Evolutionary conservation across 2,797 vertebrate genomes (phyloP).

Genomic region (Periophthalmus magnuspinnatus): DNA sequence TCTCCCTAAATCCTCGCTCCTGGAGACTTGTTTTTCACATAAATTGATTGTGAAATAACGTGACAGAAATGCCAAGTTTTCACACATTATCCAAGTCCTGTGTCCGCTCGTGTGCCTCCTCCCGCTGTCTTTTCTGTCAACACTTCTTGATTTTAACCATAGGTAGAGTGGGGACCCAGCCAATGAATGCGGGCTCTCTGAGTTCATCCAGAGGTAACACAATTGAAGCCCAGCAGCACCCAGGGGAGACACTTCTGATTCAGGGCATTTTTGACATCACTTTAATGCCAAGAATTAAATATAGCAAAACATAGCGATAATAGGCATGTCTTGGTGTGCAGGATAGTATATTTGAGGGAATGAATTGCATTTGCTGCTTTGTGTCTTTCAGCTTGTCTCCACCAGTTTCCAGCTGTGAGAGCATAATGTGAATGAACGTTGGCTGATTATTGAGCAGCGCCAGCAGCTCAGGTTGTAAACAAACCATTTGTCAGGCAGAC

Average conservation of each 20-base stretch:
- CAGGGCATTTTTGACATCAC: constrained; percentile 50
- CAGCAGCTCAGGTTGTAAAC: constrained; percentile 59
- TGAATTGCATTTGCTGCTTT: constrained; percentile 44
- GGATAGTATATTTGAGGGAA: constrained; percentile 18
- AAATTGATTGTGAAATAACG: constrained; percentile 56
- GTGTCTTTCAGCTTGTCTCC: constrained; percentile 37
- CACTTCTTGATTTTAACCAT: constrained; percentile 68
- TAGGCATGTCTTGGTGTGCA: constrained; percentile 19
- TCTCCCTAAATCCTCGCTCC: constrained; percentile 38
- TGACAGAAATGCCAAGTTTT: constrained; percentile 58
- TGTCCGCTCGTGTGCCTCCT: constrained; percentile 33
- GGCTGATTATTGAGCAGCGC: constrained; percentile 53
- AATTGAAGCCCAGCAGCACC: constrained; percentile 65
- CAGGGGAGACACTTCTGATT: constrained; percentile 47
- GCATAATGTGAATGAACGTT: constrained; percentile 50
- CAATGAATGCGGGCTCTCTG: constrained; percentile 57
- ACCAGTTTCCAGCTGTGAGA: constrained; percentile 41
- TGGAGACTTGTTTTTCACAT: constrained; percentile 37
- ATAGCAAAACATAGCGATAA: constrained; percentile 27
- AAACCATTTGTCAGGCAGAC: constrained; percentile 56
- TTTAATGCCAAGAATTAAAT: constrained; percentile 55
- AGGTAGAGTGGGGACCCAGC: constrained; percentile 62
- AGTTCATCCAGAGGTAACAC: constrained; percentile 73
- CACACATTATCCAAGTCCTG: constrained; percentile 51
- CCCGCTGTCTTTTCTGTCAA: constrained; percentile 59